Conservation (phyloP, 1,140 invertebrate species). For the Scaptomyza pallida region DNA sequence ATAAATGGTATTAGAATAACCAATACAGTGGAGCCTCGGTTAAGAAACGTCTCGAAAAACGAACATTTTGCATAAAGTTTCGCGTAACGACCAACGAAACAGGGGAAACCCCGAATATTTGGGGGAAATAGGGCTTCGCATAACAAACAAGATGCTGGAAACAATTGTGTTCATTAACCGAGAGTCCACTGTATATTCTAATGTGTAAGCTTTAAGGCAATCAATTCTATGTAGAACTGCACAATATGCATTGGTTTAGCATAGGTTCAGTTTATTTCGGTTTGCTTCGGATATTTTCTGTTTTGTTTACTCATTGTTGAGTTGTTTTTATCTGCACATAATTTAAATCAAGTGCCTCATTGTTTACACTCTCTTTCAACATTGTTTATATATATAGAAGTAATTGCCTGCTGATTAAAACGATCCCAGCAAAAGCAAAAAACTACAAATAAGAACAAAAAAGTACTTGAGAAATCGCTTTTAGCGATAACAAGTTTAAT, state of each 20-base stretch:
- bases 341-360: constrained; percentile 39
- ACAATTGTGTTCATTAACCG: no score
- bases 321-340: constrained; percentile 33
- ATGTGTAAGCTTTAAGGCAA: constrained; percentile 1
- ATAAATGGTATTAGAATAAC: constrained; percentile 26
- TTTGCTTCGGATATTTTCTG: neutral
- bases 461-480: constrained; percentile 42
- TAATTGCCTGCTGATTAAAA: constrained; percentile 64
- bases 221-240: constrained; percentile 11
- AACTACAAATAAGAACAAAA: constrained; percentile 22
- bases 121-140: no score
- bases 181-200: no score
- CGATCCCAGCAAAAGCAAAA: constrained; percentile 1
- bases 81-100: no score
- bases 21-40: no score
- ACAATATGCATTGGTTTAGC: constrained; percentile 41
- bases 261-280: constrained; percentile 37
- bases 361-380: constrained; percentile 45
- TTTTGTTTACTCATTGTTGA: constrained; percentile 14
- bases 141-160: no score
- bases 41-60: no score
- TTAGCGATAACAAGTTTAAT: constrained; percentile 24
- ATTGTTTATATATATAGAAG: constrained; percentile 46
- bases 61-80: no score
- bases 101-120: no score